Evolutionary conservation across 1,140 invertebrate genomes (phyloP).

Genomic region (Apis cerana): DNA sequence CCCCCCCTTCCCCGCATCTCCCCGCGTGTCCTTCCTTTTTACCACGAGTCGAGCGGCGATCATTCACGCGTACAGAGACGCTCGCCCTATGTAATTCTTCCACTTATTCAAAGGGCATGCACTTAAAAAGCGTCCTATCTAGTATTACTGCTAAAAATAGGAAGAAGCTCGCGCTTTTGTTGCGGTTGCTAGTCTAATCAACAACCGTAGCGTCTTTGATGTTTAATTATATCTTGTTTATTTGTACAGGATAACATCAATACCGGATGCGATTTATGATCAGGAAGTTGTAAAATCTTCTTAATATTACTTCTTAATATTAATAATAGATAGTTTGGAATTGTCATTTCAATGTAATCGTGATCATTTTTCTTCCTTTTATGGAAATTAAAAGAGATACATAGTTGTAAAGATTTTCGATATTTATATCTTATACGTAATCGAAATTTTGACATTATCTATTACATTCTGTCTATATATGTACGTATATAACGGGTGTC

Average conservation of each 20-base stretch:
- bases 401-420: too few relatives aligned
- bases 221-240: slow-evolving; percentile 44
- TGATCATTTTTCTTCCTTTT: too few relatives aligned
- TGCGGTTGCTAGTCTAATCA: not conserved
- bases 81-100: not conserved
- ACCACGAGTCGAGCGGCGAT: slow-evolving; percentile 20
- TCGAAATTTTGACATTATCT: too few relatives aligned
- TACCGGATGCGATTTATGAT: not conserved
- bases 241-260: slow-evolving; percentile 2
- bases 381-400: too few relatives aligned
- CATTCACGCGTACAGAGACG: not conserved
- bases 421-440: too few relatives aligned
- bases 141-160: slow-evolving; percentile 17
- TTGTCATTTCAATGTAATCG: too few relatives aligned
- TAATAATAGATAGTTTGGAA: too few relatives aligned
- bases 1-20: not conserved
- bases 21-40: not conserved
- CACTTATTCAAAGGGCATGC: slow-evolving; percentile 25
- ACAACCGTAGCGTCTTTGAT: slow-evolving; percentile 12
- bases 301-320: not conserved
- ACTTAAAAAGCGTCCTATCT: slow-evolving; percentile 16
- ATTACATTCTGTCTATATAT: too few relatives aligned
- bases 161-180: not conserved
- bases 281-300: slow-evolving; percentile 3
- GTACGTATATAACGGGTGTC: too few relatives aligned